Evolutionary conservation across 2,797 vertebrate genomes (phyloP).

Genomic region (Parambassis ranga): DNA sequence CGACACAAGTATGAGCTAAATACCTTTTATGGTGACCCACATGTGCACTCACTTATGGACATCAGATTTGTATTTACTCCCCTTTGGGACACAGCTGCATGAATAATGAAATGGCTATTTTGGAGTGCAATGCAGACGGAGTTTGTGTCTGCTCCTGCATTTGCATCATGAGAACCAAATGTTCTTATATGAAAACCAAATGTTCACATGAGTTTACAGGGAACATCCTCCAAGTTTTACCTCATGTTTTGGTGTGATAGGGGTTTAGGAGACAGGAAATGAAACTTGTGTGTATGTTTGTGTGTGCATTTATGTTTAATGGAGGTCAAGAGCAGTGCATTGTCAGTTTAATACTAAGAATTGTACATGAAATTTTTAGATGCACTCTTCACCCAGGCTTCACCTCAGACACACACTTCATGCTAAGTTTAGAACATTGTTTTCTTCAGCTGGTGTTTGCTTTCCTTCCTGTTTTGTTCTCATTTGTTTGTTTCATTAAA

Average conservation of each 20-base stretch:
- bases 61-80: too few relatives aligned
- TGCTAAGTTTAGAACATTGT: constrained; percentile 1
- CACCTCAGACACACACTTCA: background rate
- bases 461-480: constrained; percentile 24
- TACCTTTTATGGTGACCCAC: background rate
- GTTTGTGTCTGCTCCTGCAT: background rate
- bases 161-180: background rate
- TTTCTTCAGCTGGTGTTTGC: background rate
- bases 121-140: background rate
- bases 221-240: too few relatives aligned
- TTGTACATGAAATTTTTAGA: background rate
- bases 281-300: background rate
- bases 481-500: constrained; percentile 45
- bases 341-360: constrained; percentile 2
- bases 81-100: too few relatives aligned
- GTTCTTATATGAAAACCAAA: constrained; percentile 11
- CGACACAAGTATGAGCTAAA: too few relatives aligned
- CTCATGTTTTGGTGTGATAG: background rate
- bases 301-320: background rate
- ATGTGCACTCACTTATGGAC: background rate
- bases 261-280: constrained; percentile 6
- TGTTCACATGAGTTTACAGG: background rate
- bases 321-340: constrained; percentile 1
- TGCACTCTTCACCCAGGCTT: constrained; percentile 39
- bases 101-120: constrained; percentile 18